Conservation (phyloP, 1,140 invertebrate species). For the Galleria mellonella region DNA sequence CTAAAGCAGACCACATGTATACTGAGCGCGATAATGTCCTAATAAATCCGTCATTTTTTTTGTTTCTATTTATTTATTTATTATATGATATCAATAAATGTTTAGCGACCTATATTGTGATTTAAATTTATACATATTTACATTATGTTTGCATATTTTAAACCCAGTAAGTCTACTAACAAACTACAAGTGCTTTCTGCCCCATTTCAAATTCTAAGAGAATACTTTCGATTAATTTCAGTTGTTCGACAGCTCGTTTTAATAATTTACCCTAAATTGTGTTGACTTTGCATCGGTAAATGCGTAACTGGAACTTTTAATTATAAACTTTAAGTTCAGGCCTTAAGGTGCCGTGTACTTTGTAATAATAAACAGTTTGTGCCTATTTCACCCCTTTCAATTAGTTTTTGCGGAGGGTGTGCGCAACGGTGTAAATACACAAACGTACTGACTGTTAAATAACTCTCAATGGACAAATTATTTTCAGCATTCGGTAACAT, state of each 20-base stretch:
- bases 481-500: slow-evolving; percentile 19
- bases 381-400: slow-evolving; percentile 8
- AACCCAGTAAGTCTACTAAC: no score
- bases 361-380: slow-evolving; percentile 7
- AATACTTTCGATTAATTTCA: slow-evolving; percentile 45
- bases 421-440: slow-evolving; percentile 32
- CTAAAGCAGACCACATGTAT: no score
- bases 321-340: slow-evolving; percentile 13
- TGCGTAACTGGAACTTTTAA: slow-evolving; percentile 7
- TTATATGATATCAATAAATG: no score
- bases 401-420: slow-evolving; percentile 20
- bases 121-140: no score
- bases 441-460: slow-evolving; percentile 32
- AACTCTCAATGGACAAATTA: slow-evolving; percentile 36
- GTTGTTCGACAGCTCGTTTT: slow-evolving; percentile 42
- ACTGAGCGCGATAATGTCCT: no score
- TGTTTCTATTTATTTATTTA: no score
- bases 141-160: no score
- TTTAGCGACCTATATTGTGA: no score
- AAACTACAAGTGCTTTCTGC: slow-evolving; percentile 17
- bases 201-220: slow-evolving; percentile 30
- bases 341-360: slow-evolving; percentile 11
- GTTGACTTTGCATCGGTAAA: slow-evolving; percentile 15
- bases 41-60: no score
- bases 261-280: slow-evolving; percentile 36